phyloP scores from a whole-genome alignment of 2,797 vertebrate genomes.

The Darevskia mixta region DNA sequence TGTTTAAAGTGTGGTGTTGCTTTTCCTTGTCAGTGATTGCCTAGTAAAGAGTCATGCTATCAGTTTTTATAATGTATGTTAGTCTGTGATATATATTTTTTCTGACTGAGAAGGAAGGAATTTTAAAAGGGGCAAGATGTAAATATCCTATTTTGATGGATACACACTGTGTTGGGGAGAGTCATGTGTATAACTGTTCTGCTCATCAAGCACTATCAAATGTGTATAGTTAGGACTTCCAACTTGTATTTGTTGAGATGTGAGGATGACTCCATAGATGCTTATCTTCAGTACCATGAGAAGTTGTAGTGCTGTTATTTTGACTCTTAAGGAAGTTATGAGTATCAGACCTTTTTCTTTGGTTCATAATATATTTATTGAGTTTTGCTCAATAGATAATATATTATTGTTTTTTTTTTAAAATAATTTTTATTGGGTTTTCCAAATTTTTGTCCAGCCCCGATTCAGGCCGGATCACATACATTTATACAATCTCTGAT shows the following conservation, averaged over 20 bases:
- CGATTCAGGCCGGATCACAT: no score
- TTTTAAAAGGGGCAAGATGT: background rate
- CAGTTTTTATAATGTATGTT: background rate
- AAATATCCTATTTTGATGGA: slow-evolving; percentile 12
- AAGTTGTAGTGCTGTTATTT: background rate
- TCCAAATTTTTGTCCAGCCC: no score
- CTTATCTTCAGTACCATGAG: background rate
- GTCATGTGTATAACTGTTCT: background rate
- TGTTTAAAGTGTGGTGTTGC: background rate
- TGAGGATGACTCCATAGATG: background rate
- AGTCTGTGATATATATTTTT: background rate
- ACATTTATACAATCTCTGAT: no score
- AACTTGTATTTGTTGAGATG: background rate
- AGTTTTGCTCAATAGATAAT: slow-evolving; percentile 14
- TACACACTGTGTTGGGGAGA: background rate
- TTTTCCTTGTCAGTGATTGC: background rate
- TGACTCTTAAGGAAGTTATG: background rate
- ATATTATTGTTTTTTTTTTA: no score
- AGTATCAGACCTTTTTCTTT: background rate
- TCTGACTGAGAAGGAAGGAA: background rate
- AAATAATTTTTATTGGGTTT: no score
- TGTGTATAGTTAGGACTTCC: background rate
- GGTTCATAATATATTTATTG: slow-evolving; percentile 11
- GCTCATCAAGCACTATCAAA: background rate
- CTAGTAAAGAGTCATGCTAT: background rate